Base-by-base conservation (phyloP, 2,113 vertebrate species). In the Sorex araneus region DNA sequence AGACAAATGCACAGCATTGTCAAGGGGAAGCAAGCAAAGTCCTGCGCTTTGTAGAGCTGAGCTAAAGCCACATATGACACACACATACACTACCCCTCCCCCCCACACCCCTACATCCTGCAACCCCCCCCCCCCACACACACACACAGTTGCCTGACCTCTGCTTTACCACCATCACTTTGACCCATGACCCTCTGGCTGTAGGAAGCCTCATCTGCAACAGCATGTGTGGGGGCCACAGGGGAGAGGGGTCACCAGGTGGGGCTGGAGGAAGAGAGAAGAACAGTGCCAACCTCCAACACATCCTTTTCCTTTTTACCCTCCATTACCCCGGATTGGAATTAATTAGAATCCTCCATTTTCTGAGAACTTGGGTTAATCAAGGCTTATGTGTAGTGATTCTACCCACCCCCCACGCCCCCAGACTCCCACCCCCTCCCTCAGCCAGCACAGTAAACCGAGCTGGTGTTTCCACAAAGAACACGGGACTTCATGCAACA, bases 391-490 rank as follows among this genome's bases (percentile, higher is more conserved):
- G 32, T 78, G 74, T 57, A 75, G 76, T 73, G 80, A 78, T 63
- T 66, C 28, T 66, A 19, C 28, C 64, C 28, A 50, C 47, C 9
- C 47, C 47, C 47, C 47, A 7, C 47, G 2, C 47, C 47, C 47
- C 10, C 47, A 50, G 13, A 50, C 47, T 15, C 15, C 8, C 60
- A 63, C 25, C 25, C 60, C 60, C 60, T 50, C 47, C 9, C 34
- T 13, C 36, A 12, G 3, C 63, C 69, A 92, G 79, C 94, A 86
- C 80, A 80, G 83, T 86, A 86, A 92, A 95, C 67, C 9, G 9
- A 93, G 94, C 63, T 34, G 64, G 88, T 84, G 76, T 93, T 94
- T 92, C 83, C 83, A 87, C 50, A 54, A 93, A 96, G 95, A 88
- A 94, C 64, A 63, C 30, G 66, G 77, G 45, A 84, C 54, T 77